Conservation (phyloP, 2,797 vertebrate genomes). For the Hoplostethus atlanticus region DNA sequence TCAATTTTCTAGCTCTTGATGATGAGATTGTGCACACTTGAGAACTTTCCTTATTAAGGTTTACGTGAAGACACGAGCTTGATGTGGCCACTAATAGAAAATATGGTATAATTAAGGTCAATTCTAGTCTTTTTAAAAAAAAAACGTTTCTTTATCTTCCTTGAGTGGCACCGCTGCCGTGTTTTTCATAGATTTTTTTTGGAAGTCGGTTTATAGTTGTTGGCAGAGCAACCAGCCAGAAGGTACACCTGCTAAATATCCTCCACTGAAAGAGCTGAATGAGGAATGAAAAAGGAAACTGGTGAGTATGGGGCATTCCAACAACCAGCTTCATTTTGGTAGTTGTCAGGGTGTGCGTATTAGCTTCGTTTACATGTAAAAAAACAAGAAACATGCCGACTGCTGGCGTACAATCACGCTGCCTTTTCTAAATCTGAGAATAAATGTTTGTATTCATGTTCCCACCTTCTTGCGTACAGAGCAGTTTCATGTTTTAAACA, state of each 20-base stretch:
- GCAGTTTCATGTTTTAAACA: neutral
- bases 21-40: neutral
- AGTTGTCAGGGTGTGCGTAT: conserved; percentile 11
- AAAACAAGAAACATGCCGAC: neutral
- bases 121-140: too few relatives aligned
- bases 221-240: conserved; percentile 38
- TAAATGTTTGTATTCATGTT: neutral
- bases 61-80: too few relatives aligned
- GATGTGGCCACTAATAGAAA: too few relatives aligned
- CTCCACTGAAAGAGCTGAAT: conserved; percentile 15
- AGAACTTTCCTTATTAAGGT: too few relatives aligned
- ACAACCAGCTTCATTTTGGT: conserved; percentile 18
- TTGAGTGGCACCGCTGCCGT: conserved; percentile 13
- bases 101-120: too few relatives aligned
- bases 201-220: conserved; percentile 18
- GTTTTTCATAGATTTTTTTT: conserved; percentile 38
- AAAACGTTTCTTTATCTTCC: neutral
- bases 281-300: conserved; percentile 12
- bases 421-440: neutral
- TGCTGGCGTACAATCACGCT: neutral
- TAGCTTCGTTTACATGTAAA: conserved; percentile 15
- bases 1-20: neutral
- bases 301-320: conserved; percentile 1
- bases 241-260: conserved; percentile 40
- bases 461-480: neutral